Base-by-base conservation (phyloP, 2,888 invertebrate genomes). In the Aphidius colemani region DNA sequence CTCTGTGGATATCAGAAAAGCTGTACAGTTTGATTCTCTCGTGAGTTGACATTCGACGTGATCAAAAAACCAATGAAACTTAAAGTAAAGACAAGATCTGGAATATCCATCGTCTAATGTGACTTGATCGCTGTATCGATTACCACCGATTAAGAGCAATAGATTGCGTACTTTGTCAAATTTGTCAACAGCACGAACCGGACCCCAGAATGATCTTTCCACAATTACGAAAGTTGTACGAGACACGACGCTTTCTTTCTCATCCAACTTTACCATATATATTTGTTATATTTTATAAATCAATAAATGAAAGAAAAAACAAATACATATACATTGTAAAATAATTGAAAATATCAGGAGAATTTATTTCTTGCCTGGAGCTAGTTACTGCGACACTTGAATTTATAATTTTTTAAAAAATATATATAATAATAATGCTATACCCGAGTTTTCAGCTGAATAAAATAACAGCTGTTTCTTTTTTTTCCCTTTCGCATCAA, bases 111-210 rank as follows among this genome's bases (percentile, higher is more conserved):
- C 70, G 73, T 70, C 71, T 80, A 80, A 80, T 79, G 76, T 79
- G 59, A 58, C 70, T 70, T 74, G 80, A 80, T 80, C 79, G 76
- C 75, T 78, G 79, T 77, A 78, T 80, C 78, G 77, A 80, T 80
- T 79, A 79, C 75, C 76, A 72, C 74, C 73, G 74, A 72, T 75
- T 75, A 71, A 73, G 71, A 76, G 71, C 79, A 74, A 80, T 80
- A 75, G 77, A 77, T 79, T 77, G 77, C 77, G 75, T 74, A 73
- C 73, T 77, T 75, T 76, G 79, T 80, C 78, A 79, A 80, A 80
- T 80, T 80, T 80, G 80, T 80, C 80, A 80, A 76, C 74, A 75
- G 77, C 69, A 78, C 76, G 75, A 77, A 70, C 72, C 73, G 70
- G 70, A 67, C 66, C 59, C 59, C 61, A 57, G 65, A 59, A 41